Conservation (phyloP, 1,140 invertebrate genomes). For the Artemia franciscana region DNA sequence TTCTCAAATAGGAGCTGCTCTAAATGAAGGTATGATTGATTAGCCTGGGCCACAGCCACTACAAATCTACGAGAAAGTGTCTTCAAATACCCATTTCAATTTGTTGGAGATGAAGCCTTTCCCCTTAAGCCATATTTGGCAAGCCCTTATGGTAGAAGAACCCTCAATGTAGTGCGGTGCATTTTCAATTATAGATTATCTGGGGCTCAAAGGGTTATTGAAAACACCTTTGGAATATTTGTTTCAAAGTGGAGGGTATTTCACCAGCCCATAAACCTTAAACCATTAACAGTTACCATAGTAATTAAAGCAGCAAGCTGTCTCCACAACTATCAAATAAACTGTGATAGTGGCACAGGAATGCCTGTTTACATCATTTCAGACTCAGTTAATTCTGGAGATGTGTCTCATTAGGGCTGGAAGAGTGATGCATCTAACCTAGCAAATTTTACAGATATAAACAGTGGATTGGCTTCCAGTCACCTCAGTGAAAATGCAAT, state of each 20-base stretch:
- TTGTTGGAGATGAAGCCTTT: slow-evolving; percentile 25
- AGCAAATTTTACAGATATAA: not conserved
- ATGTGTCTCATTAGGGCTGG: not conserved
- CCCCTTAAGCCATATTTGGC: slow-evolving; percentile 19
- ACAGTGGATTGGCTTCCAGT: not conserved
- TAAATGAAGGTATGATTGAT: slow-evolving; percentile 9
- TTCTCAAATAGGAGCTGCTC: not conserved
- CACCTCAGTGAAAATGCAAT: not conserved
- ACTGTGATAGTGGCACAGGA: not conserved
- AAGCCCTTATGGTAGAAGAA: slow-evolving; percentile 21
- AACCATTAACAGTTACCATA: not conserved
- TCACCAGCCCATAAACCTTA: not conserved
- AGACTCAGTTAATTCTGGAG: not conserved
- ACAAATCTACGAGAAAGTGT: slow-evolving; percentile 12
- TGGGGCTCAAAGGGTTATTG: slow-evolving; percentile 2
- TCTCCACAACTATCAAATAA: not conserved
- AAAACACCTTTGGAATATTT: slow-evolving; percentile 9
- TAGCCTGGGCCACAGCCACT: slow-evolving; percentile 11
- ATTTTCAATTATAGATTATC: slow-evolving; percentile 15
- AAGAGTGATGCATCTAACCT: not conserved
- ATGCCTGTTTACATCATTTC: not conserved
- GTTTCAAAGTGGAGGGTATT: slow-evolving; percentile 5
- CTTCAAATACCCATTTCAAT: slow-evolving; percentile 14
- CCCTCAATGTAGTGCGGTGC: slow-evolving; percentile 11
- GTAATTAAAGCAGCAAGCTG: not conserved